A percentile compares a stretch with the other conserved stretches of the same genome.
Conservation (phyloP, 1,140 invertebrate species). For the Brachionus angularis region DNA sequence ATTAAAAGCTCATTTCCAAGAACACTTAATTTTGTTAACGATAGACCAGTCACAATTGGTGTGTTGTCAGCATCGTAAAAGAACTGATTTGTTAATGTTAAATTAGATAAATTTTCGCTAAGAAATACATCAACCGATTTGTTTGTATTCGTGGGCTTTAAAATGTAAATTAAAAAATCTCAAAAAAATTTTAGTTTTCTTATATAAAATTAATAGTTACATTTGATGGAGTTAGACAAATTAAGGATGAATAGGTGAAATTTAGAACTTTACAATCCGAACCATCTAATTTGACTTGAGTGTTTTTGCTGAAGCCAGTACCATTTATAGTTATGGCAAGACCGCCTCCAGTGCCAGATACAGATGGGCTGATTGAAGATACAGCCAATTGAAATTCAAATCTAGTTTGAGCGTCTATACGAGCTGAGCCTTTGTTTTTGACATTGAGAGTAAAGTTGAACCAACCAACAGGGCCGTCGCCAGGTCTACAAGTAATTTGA, state of each 20-base stretch:
- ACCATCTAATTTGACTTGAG: neutral
- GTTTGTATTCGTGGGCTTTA: conserved; percentile 35
- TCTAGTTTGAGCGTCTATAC: conserved; percentile 35
- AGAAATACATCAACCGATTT: conserved; percentile 42
- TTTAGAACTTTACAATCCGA: neutral
- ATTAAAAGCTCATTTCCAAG: conserved; percentile 47
- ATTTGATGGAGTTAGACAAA: conserved; percentile 46
- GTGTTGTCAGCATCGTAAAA: conserved; percentile 41
- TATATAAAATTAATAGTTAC: neutral
- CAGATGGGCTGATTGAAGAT: neutral
- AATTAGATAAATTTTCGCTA: neutral
- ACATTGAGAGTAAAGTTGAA: conserved; percentile 48
- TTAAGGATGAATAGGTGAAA: conserved; percentile 44
- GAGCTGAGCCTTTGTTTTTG: conserved; percentile 43
- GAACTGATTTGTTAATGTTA: conserved; percentile 45
- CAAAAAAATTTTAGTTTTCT: neutral
- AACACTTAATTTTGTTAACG: conserved; percentile 29
- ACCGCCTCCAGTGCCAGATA: conserved; percentile 45
- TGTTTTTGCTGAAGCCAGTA: conserved; percentile 46
- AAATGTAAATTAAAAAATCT: neutral
- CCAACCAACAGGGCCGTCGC: conserved; percentile 48
- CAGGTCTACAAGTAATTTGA: conserved; percentile 47
- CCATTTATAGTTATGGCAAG: conserved; percentile 46
- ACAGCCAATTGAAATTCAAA: conserved; percentile 26
- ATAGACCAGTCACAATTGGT: neutral